Evolutionary conservation across 1,140 invertebrate genomes (phyloP).

Genomic region (Heliconius melpomene): DNA sequence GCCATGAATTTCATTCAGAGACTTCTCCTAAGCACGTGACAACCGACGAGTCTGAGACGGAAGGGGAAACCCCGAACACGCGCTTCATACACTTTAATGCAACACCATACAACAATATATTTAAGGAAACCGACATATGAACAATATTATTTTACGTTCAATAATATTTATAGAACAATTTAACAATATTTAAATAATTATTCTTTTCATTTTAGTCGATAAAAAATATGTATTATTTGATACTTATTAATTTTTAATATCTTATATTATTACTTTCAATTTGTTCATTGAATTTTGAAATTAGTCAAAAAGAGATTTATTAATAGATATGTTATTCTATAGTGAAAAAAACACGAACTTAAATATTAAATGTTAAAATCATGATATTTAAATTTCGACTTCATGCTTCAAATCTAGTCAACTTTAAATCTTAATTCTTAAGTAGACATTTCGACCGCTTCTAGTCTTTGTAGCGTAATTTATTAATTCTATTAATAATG

Average conservation of each 20-base stretch:
- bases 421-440: neutral
- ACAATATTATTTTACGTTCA: neutral
- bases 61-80: slow-evolving; percentile 51
- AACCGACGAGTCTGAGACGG: slow-evolving; percentile 49
- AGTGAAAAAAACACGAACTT: neutral
- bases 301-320: too few relatives aligned
- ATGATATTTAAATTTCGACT: slow-evolving; percentile 2
- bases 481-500: too few relatives aligned
- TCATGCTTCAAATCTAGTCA: neutral
- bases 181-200: too few relatives aligned
- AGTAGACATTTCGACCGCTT: neutral
- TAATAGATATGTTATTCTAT: too few relatives aligned
- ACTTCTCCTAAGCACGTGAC: slow-evolving; percentile 59
- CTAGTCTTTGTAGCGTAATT: neutral
- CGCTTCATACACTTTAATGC: slow-evolving; percentile 74
- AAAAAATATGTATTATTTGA: too few relatives aligned
- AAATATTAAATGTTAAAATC: neutral
- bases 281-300: too few relatives aligned
- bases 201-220: too few relatives aligned
- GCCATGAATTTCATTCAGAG: slow-evolving; percentile 68
- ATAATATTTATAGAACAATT: too few relatives aligned
- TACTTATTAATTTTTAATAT: too few relatives aligned
- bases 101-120: slow-evolving; percentile 53
- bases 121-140: slow-evolving; percentile 79
- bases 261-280: too few relatives aligned